Base-by-base conservation (phyloP, 1,140 invertebrate species). In the Diorhabda elongata region DNA sequence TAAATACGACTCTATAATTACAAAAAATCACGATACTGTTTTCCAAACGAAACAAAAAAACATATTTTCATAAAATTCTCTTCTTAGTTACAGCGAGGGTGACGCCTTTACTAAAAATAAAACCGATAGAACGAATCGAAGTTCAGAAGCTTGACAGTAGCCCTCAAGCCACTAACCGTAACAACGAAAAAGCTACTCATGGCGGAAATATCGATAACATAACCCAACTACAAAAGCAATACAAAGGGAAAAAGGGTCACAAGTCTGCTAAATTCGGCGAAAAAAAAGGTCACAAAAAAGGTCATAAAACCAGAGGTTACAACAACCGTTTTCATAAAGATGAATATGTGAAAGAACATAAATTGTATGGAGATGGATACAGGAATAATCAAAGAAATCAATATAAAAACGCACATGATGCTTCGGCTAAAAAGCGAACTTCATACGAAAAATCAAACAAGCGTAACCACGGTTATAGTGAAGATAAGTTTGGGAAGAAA, bases 281-380 rank as follows among this genome's bases (percentile, higher is more conserved):
- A 77, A 92, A 92, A 75, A 92, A 92, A 67, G 91, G 91, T 7
- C 74, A 75, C 80, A 91, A 90, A 72, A 91, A 89, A 72, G 88
- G 88, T 26, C 87, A 88, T 60, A 89, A 89, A 76, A 90, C 89
- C 2, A 90, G 87, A 61, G 91, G 91, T 0, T 92, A 89, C 76
- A 90, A 92, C 74, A 89, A 92, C 77, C 91, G 90, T 74, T 88
- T 89, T 5, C 90, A 92, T 78, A 92, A 92, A 77, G 91, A 94
- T 75, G 91, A 93, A 79, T 92, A 88, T 75, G 90, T 92, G 72
- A 93, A 92, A 79, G 89, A 93, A 73, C 91, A 93, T 77, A 91
- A 92, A 73, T 92, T 92, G 81, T 93, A 93, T 77, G 91, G 93
- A 66, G 91, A 93, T 60, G 47, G 6, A 3, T 52, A 52, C 47